Evolutionary conservation across 2,113 vertebrate genomes (phyloP), one percentile per base, ranked within the genome.

Genomic region (Anthoscopus minutus): DNA sequence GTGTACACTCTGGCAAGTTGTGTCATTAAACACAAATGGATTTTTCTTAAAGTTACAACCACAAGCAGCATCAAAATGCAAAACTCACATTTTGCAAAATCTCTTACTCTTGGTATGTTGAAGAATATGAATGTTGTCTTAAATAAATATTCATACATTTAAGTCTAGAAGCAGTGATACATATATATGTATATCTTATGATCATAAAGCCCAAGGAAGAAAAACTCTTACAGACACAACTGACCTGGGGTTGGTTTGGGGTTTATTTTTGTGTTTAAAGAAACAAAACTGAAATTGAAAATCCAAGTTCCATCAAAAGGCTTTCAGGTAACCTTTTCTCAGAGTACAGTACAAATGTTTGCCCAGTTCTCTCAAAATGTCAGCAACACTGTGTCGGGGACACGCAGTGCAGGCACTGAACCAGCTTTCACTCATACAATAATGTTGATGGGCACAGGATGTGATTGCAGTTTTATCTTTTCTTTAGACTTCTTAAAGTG

Each of bases 311-410:
- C 21, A 78, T 45, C 37, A 50, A 62, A 95, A 91, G 64, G 60
- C 62, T 95, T 85, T 77, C 44, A 71, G 8, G n/a, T 90, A 96
- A 94, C 94, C 82, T 94, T 96, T 96, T 80, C 85, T 88, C 80
- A 76, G 76, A 92, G 73, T 4, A 11, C 45, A 96, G 54, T 67
- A 58, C 40, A 93, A 94, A 91, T 70, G 47, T 77, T 95, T 82
- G 83, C 76, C 23, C 22, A 89, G 40, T 31, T 94, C 48, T 94
- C 69, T 89, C 83, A 56, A 96, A 92, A 76, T 93, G 87, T 88
- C 81, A 96, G 70, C 72, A 92, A 24, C 31, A 74, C 37, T 5
- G 11, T 85, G 77, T 50, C 57, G 50, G 65, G 48, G 94, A 94
- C 76, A 93, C 2, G 16, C 83, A 64, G 48, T 48, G 38, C 10